Evolutionary conservation across 2,113 vertebrate genomes (phyloP).

Genomic region (Corythoichthys intestinalis): DNA sequence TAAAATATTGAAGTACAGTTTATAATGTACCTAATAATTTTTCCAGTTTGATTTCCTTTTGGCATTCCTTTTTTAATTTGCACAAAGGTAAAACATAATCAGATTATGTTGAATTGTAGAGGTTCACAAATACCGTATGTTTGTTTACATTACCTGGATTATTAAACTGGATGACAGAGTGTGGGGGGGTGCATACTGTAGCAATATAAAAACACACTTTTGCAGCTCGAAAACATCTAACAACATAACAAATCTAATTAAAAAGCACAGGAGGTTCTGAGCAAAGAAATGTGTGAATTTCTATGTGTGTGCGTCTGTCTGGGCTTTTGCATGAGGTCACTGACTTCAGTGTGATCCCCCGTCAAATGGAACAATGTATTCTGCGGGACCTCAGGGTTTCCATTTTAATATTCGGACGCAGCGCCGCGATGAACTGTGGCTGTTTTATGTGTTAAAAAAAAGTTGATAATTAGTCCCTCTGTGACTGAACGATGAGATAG

Average conservation of each 20-base stretch:
- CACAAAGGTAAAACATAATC: background rate
- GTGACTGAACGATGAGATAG: constrained; percentile 87
- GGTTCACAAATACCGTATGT: background rate
- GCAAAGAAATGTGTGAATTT: constrained; percentile 8
- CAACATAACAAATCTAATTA: constrained; percentile 51
- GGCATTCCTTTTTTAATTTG: background rate
- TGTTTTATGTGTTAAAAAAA: constrained; percentile 81
- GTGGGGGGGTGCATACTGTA: constrained; percentile 44
- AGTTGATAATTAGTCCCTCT: constrained; percentile 98
- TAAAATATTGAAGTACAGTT: background rate
- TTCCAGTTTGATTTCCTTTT: background rate
- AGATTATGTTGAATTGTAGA: background rate
- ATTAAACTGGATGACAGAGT: constrained; percentile 33
- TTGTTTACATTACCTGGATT: constrained; percentile 23
- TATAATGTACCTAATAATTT: background rate
- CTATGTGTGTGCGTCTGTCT: constrained; percentile 13
- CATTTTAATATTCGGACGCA: constrained; percentile 78
- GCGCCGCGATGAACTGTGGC: constrained; percentile 73
- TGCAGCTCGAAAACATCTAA: constrained; percentile 35
- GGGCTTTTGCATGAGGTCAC: constrained; percentile 33
- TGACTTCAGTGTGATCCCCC: constrained; percentile 64
- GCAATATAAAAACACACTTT: constrained; percentile 23
- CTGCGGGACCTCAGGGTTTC: constrained; percentile 90
- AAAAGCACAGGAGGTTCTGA: constrained; percentile 57
- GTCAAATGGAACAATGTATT: constrained; percentile 87